phyloP scores from a whole-genome alignment of 2,888 invertebrate genomes.

The Eulithis testata region DNA sequence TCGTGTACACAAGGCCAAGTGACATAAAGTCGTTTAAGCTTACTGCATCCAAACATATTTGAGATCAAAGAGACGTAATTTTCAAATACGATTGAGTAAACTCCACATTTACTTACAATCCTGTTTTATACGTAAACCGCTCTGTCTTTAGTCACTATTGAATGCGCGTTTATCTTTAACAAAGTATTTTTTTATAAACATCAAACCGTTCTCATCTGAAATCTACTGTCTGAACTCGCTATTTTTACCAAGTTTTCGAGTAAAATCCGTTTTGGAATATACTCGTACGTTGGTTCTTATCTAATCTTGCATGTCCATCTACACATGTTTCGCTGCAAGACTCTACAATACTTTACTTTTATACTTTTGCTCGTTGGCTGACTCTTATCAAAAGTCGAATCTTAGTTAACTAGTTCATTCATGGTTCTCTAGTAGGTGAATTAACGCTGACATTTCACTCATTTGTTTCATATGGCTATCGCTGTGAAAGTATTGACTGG shows the following conservation, averaged over 20 bases:
- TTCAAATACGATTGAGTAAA: too few species aligned
- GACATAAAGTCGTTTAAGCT: too few species aligned
- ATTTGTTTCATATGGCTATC: too few species aligned
- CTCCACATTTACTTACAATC: too few species aligned
- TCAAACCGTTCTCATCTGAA: not conserved
- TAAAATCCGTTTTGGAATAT: slow-evolving; percentile 1
- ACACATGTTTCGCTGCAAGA: slow-evolving; percentile 2
- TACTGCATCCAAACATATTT: too few species aligned
- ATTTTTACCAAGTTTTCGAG: slow-evolving; percentile 5
- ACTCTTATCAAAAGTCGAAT: not conserved
- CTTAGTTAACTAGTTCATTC: not conserved
- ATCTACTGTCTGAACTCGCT: slow-evolving; percentile 1
- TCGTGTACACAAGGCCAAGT: too few species aligned
- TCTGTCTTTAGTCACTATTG: slow-evolving; percentile 1
- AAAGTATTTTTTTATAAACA: slow-evolving; percentile 1
- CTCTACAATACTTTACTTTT: not conserved
- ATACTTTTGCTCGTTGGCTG: not conserved
- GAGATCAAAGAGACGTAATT: too few species aligned
- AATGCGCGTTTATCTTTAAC: not conserved
- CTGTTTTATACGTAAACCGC: not conserved
- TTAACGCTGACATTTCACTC: too few species aligned
- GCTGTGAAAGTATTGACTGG: too few species aligned
- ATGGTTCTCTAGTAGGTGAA: too few species aligned
- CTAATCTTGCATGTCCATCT: slow-evolving; percentile 10
- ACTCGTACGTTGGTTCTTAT: not conserved